These are phyloP conservation scores for Chrysomallon squamiferum DNA, from an alignment of 1,140 invertebrate genomes.

Conservation along the genomic window DNA sequence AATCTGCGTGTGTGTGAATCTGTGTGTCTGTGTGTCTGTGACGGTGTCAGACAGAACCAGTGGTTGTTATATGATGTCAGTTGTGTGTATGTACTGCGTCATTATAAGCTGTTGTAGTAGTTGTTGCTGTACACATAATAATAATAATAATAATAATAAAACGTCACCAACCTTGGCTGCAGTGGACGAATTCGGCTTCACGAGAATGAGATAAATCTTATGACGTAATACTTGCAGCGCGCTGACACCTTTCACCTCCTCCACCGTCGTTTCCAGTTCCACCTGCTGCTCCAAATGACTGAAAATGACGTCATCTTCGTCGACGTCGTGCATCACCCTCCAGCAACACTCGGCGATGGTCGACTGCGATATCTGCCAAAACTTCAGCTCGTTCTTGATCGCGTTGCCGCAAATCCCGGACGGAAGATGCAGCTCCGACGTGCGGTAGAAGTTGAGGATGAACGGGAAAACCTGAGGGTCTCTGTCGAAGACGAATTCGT, in stretches of 20 bases:
- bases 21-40: too few species aligned
- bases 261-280: constrained; percentile 18
- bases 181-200: constrained; percentile 28
- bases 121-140: too few species aligned
- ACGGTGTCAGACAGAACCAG: too few species aligned
- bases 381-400: constrained; percentile 42
- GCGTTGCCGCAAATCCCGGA: constrained; percentile 88
- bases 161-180: constrained; percentile 15
- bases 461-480: constrained; percentile 95
- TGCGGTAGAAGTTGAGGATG: constrained; percentile 95
- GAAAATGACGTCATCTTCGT: constrained; percentile 22
- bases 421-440: constrained; percentile 93
- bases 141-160: too few species aligned
- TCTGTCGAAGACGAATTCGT: constrained; percentile 97
- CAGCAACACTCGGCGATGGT: constrained; percentile 39
- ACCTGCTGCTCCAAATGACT: constrained; percentile 23
- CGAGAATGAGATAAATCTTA: constrained; percentile 24
- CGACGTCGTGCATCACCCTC: constrained; percentile 23
- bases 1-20: too few species aligned
- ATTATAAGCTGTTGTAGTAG: too few species aligned
- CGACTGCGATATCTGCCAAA: constrained; percentile 32
- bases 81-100: too few species aligned
- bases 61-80: too few species aligned
- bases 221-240: constrained; percentile 12
- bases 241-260: background rate